These are phyloP conservation scores for Meloidogyne floridensis DNA, from an alignment of 1,140 invertebrate species.

Conservation along the genomic window DNA sequence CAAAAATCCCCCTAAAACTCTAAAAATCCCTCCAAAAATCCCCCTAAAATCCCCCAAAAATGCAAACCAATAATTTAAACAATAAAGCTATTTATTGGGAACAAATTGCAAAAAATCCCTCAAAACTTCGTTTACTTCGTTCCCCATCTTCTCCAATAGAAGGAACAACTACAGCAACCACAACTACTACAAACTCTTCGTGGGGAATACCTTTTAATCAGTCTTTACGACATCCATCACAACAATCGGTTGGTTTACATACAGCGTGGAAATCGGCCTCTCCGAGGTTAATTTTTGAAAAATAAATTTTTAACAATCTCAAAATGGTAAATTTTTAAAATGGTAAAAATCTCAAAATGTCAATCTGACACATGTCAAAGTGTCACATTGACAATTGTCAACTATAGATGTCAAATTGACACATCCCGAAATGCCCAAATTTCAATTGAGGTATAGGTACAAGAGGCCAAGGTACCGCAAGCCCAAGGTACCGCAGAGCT, in stretches of 20 bases:
- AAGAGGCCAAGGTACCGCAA: no score
- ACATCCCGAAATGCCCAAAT: no score
- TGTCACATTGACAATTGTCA: no score
- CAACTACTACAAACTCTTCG: background rate
- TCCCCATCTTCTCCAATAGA: constrained; percentile 2
- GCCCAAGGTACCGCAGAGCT: no score
- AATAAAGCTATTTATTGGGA: constrained; percentile 7
- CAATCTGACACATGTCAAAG: background rate
- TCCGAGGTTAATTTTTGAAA: background rate
- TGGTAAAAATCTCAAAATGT: background rate
- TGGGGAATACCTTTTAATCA: background rate
- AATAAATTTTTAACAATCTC: background rate
- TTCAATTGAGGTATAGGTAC: no score
- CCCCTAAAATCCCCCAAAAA: background rate
- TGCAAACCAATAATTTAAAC: constrained; percentile 3
- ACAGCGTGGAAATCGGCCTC: background rate
- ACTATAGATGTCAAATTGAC: no score
- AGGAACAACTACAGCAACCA: background rate
- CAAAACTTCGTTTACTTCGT: background rate
- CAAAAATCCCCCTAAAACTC: background rate
- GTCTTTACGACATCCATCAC: background rate
- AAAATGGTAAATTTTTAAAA: background rate
- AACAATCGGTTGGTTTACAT: background rate
- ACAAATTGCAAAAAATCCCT: background rate
- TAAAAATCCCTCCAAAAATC: no score